A percentile compares a stretch with the other conserved stretches of the same genome.
Evolutionary conservation across 2,113 vertebrate species (phyloP).

Genomic region (Chionodraco myersi): DNA sequence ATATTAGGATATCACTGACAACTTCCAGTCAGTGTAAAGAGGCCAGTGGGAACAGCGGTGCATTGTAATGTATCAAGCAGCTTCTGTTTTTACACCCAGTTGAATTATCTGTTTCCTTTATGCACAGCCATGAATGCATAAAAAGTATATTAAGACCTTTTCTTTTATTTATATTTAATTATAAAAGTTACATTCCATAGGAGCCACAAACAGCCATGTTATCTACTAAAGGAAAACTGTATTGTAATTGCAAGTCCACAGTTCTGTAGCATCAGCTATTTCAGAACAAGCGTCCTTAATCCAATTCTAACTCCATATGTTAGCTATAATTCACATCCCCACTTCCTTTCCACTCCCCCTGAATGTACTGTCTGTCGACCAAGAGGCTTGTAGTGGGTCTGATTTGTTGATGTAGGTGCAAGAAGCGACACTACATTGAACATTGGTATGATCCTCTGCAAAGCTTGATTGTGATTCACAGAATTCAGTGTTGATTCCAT

Average conservation of each 20-base stretch:
- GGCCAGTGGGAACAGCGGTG: neutral
- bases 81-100: constrained; percentile 19
- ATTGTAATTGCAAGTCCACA: constrained; percentile 7
- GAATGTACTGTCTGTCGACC: constrained; percentile 18
- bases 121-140: constrained; percentile 4
- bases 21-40: constrained; percentile 13
- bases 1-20: neutral
- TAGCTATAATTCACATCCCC: constrained; percentile 28
- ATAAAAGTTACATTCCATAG: constrained; percentile 23
- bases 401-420: constrained; percentile 12
- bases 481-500: neutral
- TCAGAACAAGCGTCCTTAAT: neutral
- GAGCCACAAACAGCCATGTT: constrained; percentile 10
- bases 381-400: constrained; percentile 14
- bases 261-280: constrained; percentile 41
- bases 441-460: neutral
- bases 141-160: neutral
- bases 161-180: too few species aligned
- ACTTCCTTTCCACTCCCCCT: constrained; percentile 5
- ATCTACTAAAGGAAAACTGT: neutral
- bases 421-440: constrained; percentile 12
- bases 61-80: constrained; percentile 13
- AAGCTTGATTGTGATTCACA: neutral
- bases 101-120: constrained; percentile 16
- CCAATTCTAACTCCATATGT: constrained; percentile 17